Conservation (phyloP, 2,113 vertebrate genomes). For the Zosterops pallidus region DNA sequence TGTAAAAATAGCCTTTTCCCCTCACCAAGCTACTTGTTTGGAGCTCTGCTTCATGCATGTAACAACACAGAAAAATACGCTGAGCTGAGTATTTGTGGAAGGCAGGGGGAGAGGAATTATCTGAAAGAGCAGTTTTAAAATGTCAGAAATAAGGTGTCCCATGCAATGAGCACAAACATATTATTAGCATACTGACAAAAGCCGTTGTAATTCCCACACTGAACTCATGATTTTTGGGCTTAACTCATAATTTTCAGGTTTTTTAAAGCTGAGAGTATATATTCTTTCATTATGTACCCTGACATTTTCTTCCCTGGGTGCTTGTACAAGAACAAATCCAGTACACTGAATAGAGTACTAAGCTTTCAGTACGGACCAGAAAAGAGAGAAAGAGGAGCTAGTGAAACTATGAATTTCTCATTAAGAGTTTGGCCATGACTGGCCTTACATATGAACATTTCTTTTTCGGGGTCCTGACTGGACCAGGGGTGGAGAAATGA, state of each 20-base stretch:
- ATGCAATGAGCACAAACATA: not conserved
- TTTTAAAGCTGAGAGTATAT: not conserved
- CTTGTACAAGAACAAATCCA: not conserved
- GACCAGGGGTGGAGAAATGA: not conserved
- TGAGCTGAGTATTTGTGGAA: not conserved
- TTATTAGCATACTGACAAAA: conserved; percentile 15
- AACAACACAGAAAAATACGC: not conserved
- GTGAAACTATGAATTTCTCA: not conserved
- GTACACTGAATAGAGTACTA: not conserved
- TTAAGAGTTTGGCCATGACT: not conserved
- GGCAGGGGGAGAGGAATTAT: not conserved
- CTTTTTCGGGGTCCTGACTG: not conserved
- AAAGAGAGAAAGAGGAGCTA: not conserved
- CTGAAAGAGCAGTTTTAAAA: not conserved
- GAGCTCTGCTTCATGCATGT: not conserved
- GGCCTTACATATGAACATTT: not conserved
- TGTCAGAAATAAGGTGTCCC: not conserved
- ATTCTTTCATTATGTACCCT: not conserved
- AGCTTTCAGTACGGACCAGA: not conserved
- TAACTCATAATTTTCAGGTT: not conserved
- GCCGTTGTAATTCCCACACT: not conserved
- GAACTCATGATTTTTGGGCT: not conserved
- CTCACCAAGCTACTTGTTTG: not conserved
- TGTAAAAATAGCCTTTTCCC: not conserved
- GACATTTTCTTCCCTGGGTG: not conserved